Conservation (phyloP, 2,797 vertebrate genomes). For the Lepilemur septentrionalis region DNA sequence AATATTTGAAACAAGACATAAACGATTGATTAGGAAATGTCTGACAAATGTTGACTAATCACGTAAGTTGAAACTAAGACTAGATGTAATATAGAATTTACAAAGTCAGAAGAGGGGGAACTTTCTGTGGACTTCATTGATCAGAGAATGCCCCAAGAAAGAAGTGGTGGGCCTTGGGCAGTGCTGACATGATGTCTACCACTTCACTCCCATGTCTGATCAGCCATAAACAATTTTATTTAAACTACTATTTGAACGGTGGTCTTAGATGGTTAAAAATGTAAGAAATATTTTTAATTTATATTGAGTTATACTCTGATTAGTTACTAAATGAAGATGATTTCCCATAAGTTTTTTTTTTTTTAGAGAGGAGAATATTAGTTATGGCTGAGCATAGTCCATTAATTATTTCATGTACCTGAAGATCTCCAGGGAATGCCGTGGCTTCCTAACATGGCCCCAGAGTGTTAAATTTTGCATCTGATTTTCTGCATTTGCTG, state of each 20-base stretch:
- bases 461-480: slow-evolving; percentile 29
- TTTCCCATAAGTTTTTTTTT: slow-evolving; percentile 14
- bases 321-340: slow-evolving; percentile 42
- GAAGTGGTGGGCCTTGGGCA: neutral
- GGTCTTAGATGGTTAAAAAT: slow-evolving; percentile 19
- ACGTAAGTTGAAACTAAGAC: neutral
- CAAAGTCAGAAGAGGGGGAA: neutral
- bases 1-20: neutral
- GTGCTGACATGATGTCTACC: neutral
- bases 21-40: neutral
- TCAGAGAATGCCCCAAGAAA: neutral
- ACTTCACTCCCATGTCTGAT: neutral
- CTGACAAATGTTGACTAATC: neutral
- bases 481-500: slow-evolving; percentile 23
- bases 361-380: slow-evolving; percentile 65
- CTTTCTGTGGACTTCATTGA: neutral
- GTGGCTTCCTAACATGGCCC: neutral
- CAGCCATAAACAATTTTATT: neutral
- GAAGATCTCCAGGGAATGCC: neutral
- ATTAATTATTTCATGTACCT: slow-evolving; percentile 64
- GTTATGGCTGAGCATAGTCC: slow-evolving; percentile 46
- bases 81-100: neutral
- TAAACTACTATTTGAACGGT: neutral
- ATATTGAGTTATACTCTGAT: slow-evolving; percentile 2
- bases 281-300: slow-evolving; percentile 43